Percentiles rank a stretch among this genome's conserved stretches.
These are phyloP conservation scores for Pangasius sanitwongsei DNA, from an alignment of 2,797 vertebrate genomes.

Conservation along the genomic window DNA sequence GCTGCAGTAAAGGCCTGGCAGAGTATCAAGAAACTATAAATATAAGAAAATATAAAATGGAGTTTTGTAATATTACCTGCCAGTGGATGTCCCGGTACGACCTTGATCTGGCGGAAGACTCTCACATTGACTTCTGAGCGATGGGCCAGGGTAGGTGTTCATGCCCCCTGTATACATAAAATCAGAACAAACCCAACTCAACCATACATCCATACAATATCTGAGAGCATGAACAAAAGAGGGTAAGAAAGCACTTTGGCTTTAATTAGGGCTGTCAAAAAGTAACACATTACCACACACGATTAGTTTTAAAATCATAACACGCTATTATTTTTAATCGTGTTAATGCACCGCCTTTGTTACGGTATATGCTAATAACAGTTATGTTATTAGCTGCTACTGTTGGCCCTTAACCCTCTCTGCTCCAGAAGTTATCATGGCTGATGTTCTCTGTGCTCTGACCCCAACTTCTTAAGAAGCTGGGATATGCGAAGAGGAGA, in stretches of 20 bases:
- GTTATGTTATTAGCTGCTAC: no score
- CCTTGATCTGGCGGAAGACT: slow-evolving; percentile 39
- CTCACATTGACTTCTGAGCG: slow-evolving; percentile 70
- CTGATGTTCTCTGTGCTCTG: no score
- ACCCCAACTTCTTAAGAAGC: no score
- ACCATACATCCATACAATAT: neutral
- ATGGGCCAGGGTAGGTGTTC: slow-evolving; percentile 76
- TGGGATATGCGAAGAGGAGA: no score
- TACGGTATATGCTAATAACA: neutral
- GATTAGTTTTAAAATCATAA: neutral
- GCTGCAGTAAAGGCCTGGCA: neutral
- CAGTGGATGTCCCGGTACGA: neutral
- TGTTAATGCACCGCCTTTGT: neutral
- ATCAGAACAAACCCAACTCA: neutral
- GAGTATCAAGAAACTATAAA: neutral
- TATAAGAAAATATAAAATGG: neutral
- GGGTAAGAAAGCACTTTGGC: neutral
- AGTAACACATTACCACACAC: neutral
- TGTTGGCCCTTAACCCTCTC: no score
- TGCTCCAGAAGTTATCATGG: no score
- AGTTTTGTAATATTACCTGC: slow-evolving; percentile 38
- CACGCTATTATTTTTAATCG: neutral
- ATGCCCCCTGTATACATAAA: slow-evolving; percentile 69
- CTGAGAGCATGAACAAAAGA: neutral
- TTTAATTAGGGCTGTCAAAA: neutral